Conservation (phyloP, 2,113 vertebrate genomes). For the Rhadina sibilatrix region DNA sequence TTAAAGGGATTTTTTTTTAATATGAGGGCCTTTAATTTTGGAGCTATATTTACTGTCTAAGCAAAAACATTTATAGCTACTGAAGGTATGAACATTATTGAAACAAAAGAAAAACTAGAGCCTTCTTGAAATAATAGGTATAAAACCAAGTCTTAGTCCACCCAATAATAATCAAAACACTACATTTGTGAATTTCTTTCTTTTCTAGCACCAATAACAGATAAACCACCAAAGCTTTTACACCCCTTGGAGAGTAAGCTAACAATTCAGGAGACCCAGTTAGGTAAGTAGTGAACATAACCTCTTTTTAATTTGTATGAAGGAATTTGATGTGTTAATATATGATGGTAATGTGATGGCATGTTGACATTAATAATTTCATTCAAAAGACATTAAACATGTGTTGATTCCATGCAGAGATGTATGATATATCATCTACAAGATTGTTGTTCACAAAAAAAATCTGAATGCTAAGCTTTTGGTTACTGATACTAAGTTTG, state of each 20-base stretch:
- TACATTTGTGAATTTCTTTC: constrained; percentile 59
- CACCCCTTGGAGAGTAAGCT: constrained; percentile 90
- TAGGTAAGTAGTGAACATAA: constrained; percentile 82
- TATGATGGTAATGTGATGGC: background rate
- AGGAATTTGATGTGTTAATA: background rate
- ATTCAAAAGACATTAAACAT: background rate
- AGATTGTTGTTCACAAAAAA: background rate
- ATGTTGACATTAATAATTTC: background rate
- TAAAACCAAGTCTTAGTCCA: background rate
- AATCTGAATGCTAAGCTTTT: background rate
- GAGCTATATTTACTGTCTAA: background rate
- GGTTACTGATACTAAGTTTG: background rate
- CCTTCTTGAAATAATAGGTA: background rate
- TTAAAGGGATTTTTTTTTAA: background rate
- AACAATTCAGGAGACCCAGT: constrained; percentile 88
- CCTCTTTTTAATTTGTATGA: background rate
- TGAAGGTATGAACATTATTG: background rate
- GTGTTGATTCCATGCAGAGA: background rate
- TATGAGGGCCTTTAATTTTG: background rate
- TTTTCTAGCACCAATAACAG: constrained; percentile 92
- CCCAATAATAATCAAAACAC: constrained; percentile 4
- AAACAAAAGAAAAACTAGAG: background rate
- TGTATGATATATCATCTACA: background rate
- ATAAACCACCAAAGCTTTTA: constrained; percentile 96
- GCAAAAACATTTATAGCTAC: background rate